Evolutionary conservation across 2,888 invertebrate species (phyloP).

Genomic region (Tribolium freemani): DNA sequence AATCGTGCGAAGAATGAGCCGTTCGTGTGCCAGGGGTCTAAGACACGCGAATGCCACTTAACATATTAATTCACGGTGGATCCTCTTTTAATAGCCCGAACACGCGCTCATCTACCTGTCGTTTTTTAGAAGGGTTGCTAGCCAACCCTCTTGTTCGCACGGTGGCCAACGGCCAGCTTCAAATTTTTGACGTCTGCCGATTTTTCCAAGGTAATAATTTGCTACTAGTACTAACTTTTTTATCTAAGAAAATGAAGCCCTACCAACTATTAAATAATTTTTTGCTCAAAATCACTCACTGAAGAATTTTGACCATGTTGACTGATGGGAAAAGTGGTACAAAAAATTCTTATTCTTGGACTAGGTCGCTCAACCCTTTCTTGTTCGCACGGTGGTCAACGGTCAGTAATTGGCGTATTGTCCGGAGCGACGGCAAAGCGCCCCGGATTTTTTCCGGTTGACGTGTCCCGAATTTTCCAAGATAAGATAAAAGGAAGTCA

Average conservation of each 20-base stretch:
- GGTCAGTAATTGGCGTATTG: constrained; percentile 52
- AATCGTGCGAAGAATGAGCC: background rate
- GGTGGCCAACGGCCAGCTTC: constrained; percentile 49
- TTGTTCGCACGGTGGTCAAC: constrained; percentile 55
- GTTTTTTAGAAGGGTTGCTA: constrained; percentile 35
- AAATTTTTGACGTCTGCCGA: too few species aligned
- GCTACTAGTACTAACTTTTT: too few species aligned
- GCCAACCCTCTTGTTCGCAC: constrained; percentile 55
- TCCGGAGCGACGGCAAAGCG: constrained; percentile 1
- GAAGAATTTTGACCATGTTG: too few species aligned
- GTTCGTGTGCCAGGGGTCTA: constrained; percentile 38
- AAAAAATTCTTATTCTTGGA: background rate
- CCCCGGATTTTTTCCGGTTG: background rate
- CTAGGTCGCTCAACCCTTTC: constrained; percentile 45
- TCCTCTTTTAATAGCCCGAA: constrained; percentile 60
- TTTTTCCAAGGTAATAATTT: too few species aligned
- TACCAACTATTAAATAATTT: too few species aligned
- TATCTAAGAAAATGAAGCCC: too few species aligned
- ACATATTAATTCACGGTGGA: constrained; percentile 52
- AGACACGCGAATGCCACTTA: constrained; percentile 45
- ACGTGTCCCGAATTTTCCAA: background rate
- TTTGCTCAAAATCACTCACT: too few species aligned
- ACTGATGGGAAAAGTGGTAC: too few species aligned
- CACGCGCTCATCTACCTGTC: constrained; percentile 56
- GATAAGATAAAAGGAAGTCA: background rate